Conservation (phyloP, 2,797 vertebrate genomes). For the Cetoscarus ocellatus region DNA sequence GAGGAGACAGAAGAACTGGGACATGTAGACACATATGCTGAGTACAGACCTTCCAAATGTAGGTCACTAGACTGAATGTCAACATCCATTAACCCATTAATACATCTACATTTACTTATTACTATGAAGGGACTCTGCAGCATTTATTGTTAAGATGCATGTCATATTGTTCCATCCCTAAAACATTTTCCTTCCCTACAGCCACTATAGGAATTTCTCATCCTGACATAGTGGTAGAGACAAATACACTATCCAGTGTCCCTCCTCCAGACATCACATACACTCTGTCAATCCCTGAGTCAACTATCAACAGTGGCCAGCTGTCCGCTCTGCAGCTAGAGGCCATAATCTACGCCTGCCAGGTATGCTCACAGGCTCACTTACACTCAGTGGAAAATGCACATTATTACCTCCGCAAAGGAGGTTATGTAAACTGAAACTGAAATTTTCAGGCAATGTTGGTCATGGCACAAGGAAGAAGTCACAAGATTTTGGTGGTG, state of each 20-base stretch:
- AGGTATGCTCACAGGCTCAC: constrained; percentile 81
- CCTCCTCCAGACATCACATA: constrained; percentile 97
- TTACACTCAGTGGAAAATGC: not conserved
- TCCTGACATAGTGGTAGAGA: constrained; percentile 97
- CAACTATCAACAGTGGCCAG: constrained; percentile 82
- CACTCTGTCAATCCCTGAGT: constrained; percentile 86
- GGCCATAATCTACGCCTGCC: constrained; percentile 96
- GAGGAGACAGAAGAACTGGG: constrained; percentile 95
- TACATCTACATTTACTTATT: not conserved
- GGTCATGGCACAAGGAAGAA: too few species aligned
- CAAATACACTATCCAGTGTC: constrained; percentile 97
- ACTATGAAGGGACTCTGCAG: not conserved
- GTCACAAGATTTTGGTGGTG: too few species aligned
- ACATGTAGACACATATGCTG: constrained; percentile 95
- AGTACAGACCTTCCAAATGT: constrained; percentile 97
- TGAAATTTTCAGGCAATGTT: too few species aligned
- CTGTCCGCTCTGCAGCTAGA: constrained; percentile 97
- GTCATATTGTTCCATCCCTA: too few species aligned
- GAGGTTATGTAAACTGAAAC: too few species aligned
- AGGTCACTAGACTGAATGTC: constrained; percentile 50
- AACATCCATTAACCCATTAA: constrained; percentile 2
- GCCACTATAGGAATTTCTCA: constrained; percentile 96
- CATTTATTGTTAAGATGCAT: not conserved
- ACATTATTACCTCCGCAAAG: not conserved
- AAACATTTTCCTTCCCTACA: constrained; percentile 61